Evolutionary conservation across 2,113 vertebrate species (phyloP).

Genomic region (Festucalex cinctus): DNA sequence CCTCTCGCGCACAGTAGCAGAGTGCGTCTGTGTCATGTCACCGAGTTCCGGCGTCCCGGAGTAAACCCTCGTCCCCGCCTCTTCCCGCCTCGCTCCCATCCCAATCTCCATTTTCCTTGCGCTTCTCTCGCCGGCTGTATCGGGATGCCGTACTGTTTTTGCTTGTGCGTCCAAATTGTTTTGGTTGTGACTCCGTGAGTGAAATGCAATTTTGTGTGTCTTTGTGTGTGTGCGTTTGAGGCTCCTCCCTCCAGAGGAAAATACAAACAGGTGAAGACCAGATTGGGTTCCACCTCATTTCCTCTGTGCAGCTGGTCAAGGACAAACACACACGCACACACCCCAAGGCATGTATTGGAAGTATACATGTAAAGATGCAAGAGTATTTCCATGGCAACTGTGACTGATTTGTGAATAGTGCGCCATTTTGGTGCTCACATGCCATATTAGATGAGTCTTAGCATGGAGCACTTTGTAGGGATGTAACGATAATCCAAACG

Average conservation of each 20-base stretch:
- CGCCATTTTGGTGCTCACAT: not conserved
- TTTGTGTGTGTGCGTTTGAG: constrained; percentile 18
- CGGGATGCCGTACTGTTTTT: not conserved
- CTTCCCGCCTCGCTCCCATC: constrained; percentile 4
- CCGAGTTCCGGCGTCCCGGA: constrained; percentile 65
- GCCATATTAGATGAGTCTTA: too few relatives aligned
- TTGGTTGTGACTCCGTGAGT: too few relatives aligned
- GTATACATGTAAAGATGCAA: constrained; percentile 6
- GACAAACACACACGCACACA: constrained; percentile 40
- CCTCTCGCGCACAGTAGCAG: constrained; percentile 56
- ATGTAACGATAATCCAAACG: too few relatives aligned
- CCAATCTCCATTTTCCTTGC: constrained; percentile 9
- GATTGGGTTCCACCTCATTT: constrained; percentile 71
- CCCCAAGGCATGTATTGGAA: constrained; percentile 10
- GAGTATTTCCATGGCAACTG: constrained; percentile 36
- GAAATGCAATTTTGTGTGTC: not conserved
- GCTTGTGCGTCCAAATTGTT: not conserved
- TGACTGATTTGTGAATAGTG: constrained; percentile 25
- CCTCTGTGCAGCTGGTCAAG: constrained; percentile 68
- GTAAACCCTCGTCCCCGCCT: constrained; percentile 53
- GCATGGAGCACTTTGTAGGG: too few relatives aligned
- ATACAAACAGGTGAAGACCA: constrained; percentile 64
- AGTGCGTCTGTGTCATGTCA: constrained; percentile 76
- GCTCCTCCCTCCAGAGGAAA: constrained; percentile 46
- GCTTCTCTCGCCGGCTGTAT: too few relatives aligned